Percentiles rank a stretch among this genome's conserved stretches.
These are phyloP conservation scores for Cryptocephalus primarius DNA, from an alignment of 2,888 invertebrate genomes.

Conservation along the genomic window DNA sequence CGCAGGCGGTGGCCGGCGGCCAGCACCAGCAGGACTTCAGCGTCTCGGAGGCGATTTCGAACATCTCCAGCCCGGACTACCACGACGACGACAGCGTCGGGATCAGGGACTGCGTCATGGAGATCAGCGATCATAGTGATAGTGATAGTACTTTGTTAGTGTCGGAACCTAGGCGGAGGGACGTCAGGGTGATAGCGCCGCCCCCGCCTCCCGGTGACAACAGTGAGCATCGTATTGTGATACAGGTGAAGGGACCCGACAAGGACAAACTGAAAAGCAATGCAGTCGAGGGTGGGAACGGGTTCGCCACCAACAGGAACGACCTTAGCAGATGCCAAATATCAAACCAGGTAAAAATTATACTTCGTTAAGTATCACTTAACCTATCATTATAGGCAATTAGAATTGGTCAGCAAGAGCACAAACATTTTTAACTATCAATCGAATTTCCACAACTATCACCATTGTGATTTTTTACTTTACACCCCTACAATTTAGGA, in stretches of 20 bases:
- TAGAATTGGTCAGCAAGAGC: too few species aligned
- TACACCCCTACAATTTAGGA: too few species aligned
- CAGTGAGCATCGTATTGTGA: constrained; percentile 72
- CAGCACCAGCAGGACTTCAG: constrained; percentile 57
- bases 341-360: too few species aligned
- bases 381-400: too few species aligned
- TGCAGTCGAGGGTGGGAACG: not conserved
- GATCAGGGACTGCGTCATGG: constrained; percentile 75
- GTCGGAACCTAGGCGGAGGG: constrained; percentile 56
- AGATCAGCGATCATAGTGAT: constrained; percentile 79
- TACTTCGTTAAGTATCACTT: too few species aligned
- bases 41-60: constrained; percentile 76
- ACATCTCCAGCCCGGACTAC: constrained; percentile 83
- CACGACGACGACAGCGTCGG: constrained; percentile 78
- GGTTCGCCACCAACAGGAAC: too few species aligned
- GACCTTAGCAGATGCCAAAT: too few species aligned
- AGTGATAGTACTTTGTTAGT: constrained; percentile 81
- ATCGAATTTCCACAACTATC: too few species aligned
- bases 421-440: too few species aligned
- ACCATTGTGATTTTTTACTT: too few species aligned
- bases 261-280: constrained; percentile 31
- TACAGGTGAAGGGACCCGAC: constrained; percentile 61
- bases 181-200: constrained; percentile 12
- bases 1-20: constrained; percentile 9
- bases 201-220: constrained; percentile 24